Base-by-base conservation (phyloP, 2,888 invertebrate genomes). In the Heliothis peltigera region DNA sequence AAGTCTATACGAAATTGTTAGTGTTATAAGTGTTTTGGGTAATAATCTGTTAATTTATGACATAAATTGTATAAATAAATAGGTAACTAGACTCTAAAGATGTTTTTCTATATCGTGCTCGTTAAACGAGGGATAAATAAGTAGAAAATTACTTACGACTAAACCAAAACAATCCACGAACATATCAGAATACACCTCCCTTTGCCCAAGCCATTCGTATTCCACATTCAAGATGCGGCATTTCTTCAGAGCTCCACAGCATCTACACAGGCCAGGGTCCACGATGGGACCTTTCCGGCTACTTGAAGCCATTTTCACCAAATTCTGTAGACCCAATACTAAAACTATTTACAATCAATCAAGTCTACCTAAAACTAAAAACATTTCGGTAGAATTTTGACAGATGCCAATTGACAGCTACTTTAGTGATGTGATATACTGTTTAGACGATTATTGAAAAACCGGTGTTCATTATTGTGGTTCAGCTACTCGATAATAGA, bases 111-210 rank as follows among this genome's bases (percentile, higher is more conserved):
- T 32, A 32, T 8, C 12, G 0, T 12, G 4, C 12, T 12, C 10
- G 2, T 12, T 32, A 32, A 32, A 32, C 5, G 10, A 19, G 12
- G 12, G 1, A 0, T 0, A 28, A 10, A 18, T 18, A 15, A 17
- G 10, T 17, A 15, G 1, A n/a, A 35, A 32, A 25, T 43, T 8
- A 86, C 89, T 81, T 75, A 93, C 93, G 78, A 93, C 69, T 56
- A 93, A 79, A 2, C 94, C 93, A 70, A 91, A 93, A 71, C 90
- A 92, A 66, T 93, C 93, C 7, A 93, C 84, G 67, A 93, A 91
- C 86, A 93, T 90, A 61, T 93, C 93, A 0, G 89, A 87, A 73
- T 93, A 93, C 0, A 91, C 83, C 78, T 93, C 93, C 66, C 89
- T 90, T 59, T 87, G 87, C 0, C 91, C 92, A 42, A 86, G 83